phyloP scores from a whole-genome alignment of 2,797 vertebrate genomes.

The Halcyon badia region DNA sequence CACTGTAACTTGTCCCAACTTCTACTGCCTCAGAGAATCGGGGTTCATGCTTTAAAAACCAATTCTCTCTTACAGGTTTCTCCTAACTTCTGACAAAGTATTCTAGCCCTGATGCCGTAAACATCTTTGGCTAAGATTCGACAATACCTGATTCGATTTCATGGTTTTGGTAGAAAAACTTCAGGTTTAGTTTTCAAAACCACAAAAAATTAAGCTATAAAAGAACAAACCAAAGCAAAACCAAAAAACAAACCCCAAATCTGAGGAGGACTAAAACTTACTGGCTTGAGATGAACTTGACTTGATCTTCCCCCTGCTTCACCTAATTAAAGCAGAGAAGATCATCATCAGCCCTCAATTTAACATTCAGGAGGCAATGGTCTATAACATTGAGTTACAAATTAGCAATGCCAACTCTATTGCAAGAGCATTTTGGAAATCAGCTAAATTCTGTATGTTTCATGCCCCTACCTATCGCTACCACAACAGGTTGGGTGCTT shows the following conservation, averaged over 20 bases:
- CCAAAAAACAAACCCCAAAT: background rate
- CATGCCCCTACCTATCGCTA: background rate
- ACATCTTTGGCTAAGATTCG: background rate
- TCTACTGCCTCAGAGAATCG: background rate
- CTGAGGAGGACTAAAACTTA: background rate
- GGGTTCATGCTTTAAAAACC: background rate
- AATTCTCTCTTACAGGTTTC: background rate
- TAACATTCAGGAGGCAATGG: background rate
- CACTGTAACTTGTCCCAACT: background rate
- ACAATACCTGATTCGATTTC: background rate
- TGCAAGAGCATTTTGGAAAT: background rate
- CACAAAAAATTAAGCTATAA: background rate
- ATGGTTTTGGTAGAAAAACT: background rate
- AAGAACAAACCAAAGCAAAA: too few species aligned
- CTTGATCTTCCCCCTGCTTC: background rate
- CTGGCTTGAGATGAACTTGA: background rate
- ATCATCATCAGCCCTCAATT: background rate
- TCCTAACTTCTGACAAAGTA: background rate
- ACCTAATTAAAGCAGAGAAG: background rate
- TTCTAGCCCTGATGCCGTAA: background rate
- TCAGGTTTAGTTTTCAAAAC: background rate
- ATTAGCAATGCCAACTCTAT: background rate
- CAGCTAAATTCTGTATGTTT: background rate
- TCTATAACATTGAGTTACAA: background rate
- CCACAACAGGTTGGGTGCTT: background rate